Evolutionary conservation across 2,113 vertebrate species (phyloP), one percentile per base, ranked within the genome.

Genomic region (Trachemys scripta): DNA sequence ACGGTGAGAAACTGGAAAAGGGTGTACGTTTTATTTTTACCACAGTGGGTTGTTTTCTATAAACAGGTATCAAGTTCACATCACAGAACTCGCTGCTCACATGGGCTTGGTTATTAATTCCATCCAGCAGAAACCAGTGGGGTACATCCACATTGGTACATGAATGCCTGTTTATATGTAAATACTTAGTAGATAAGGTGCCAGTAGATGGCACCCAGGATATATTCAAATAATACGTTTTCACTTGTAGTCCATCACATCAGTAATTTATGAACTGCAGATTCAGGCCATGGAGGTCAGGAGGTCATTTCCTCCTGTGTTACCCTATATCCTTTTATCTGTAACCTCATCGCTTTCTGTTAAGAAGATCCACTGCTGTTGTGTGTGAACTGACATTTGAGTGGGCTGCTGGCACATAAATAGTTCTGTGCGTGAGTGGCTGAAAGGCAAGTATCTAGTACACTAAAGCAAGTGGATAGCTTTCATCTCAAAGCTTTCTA

Each of bases 151-250:
- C 54, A 80, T 27, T 5, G 57, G 4, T 11, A 81, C 45, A 80
- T 57, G 38, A 91, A 87, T 35, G 81, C 90, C 89, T 80, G 35
- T 78, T n/a, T 81, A 86, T 14, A 57, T 14, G 22, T 29, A 88
- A 65, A 85, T 93, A 47, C 80, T 79, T 51, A 65, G 62, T 25
- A 53, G 87, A 82, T 79, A 62, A 86, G 38, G 62, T 92, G 90
- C 94, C 95, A 92, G 96, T 59, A 97, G 95, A 65, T 96, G 97
- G 95, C 93, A 97, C 84, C 93, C 95, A 82, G 92, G 92, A 97
- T 88, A 17, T 16, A 57, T 38, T 38, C 38, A 45, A 57, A 57
- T 76, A 42, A 27, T 20, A 4, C 2, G 2, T 42, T 56, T n/a
- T 82, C 35, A 54, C 53, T 29, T 27, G 8, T 82, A 5, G 27